Base-by-base conservation (phyloP, 2,888 invertebrate species). In the Pristionchus maxplancki region DNA sequence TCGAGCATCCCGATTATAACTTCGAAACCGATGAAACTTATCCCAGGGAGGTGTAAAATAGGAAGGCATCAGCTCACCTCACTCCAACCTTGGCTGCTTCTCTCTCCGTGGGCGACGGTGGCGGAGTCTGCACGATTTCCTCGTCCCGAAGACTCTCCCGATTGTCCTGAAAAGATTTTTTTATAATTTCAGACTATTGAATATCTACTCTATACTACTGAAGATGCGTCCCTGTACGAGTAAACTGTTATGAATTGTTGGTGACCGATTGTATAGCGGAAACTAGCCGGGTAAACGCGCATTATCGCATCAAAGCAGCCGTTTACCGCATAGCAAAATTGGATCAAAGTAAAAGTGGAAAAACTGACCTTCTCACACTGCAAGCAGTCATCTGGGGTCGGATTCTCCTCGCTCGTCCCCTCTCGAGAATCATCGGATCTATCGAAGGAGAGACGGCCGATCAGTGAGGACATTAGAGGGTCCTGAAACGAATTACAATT, bases 61-160 rank as follows among this genome's bases (percentile, higher is more conserved):
- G 44, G 28, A 9, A 20, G 9, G 24, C 24, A 40, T 74, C 28
- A 64, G 4, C 74, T 71, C 58, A 91, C 91, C 91, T 90, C 24
- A 58, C 58, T 24, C 24, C 58, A 58, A 20, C 58, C 58, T 58
- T 58, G 58, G 86, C 67, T 82, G 78, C 85, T n/a, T 62, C 64
- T 28, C 83, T 82, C 24, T 71, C 88, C 48, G 90, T 90, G 28
- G 91, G 91, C 1, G 91, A 91, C 34, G 91, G 90, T 6, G 91
- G 91, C 5, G 91, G 91, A 8, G 91, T 91, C 62, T 88, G 90
- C 20, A 91, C 89, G 28, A 89, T 81, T 53, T 91, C 91, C 64
- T 89, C 89, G n/a, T 71, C 71, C n/a, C 37, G 24, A 4, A 87
- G 50, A 34, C 40, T 6, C n/a, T 64, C 85, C 1, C 85, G 37